Base-by-base conservation (phyloP, 2,888 invertebrate genomes). In the Ichneumon xanthorius region DNA sequence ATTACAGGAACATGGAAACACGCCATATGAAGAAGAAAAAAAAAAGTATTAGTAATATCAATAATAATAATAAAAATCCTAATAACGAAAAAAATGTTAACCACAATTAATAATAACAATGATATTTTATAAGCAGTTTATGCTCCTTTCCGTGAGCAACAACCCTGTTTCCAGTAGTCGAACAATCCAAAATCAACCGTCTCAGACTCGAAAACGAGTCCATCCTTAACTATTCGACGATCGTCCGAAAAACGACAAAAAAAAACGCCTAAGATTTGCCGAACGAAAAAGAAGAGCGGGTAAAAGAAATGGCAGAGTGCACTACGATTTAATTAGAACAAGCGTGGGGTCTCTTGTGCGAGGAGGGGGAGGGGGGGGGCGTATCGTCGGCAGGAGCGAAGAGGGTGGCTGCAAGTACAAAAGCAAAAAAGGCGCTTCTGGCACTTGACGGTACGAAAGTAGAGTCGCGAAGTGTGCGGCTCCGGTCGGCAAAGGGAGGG, bases 251-350 rank as follows among this genome's bases (percentile, higher is more conserved):
- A 19, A 73, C 40, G 11, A 40, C 9, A 7, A 9, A 40, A 40
- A 75, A 75, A 40, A 16, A 30, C n/a, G 5, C 3, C 11, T 14
- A 16, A 45, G 40, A 26, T 9, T 11, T 40, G 61, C 14, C 19
- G 45, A 75, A 33, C 45, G 26, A 37, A 53, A 40, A 61, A 75
- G 55, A 55, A n/a, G 11, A 7, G 48, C 16, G n/a, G 22, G 30
- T 37, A 63, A 55, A 19, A 26, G 67, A 53, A 55, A 37, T 53
- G 40, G n/a, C 33, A 19, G 19, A 22, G 70, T 71, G 70, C 19
- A 63, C 26, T 72, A 58, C 72, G 80, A 55, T 80, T 65, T 55
- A 80, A 80, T 80, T 65, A 37, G 75, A 81, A 26, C 75, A 50
- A 40, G 40, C 40, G 5, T 3, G 5, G 5, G 11, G 40, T 9